phyloP scores from a whole-genome alignment of 1,140 invertebrate genomes.

The Mamestra configurata region DNA sequence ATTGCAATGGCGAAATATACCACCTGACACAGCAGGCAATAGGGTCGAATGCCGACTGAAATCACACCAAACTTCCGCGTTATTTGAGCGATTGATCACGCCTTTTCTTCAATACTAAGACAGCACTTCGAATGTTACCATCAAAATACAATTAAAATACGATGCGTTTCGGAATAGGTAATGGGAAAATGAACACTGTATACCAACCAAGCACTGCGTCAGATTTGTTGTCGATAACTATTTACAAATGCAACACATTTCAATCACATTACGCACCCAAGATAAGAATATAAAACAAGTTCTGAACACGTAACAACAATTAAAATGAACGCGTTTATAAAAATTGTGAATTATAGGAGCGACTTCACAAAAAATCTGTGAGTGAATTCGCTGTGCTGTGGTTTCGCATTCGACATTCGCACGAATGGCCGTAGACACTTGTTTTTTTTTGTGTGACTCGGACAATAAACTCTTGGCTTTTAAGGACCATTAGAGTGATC shows the following conservation, averaged over 20 bases:
- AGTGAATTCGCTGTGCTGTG: not conserved
- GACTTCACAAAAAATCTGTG: constrained; percentile 1
- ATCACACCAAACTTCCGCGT: not conserved
- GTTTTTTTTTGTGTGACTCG: too few species aligned
- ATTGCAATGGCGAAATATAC: constrained; percentile 45
- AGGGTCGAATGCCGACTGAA: constrained; percentile 15
- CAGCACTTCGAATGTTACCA: not conserved
- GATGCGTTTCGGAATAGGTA: constrained; percentile 25
- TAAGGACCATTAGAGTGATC: too few species aligned
- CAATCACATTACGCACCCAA: constrained; percentile 19
- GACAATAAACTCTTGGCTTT: too few species aligned
- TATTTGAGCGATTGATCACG: not conserved
- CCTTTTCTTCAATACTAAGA: not conserved
- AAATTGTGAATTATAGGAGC: not conserved
- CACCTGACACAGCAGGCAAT: constrained; percentile 24
- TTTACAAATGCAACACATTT: not conserved
- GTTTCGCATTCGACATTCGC: constrained; percentile 3
- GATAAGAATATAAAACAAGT: not conserved
- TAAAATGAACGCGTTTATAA: not conserved
- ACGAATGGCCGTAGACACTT: not conserved
- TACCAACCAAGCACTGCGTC: constrained; percentile 36
- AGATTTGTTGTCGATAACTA: constrained; percentile 36
- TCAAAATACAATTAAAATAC: not conserved
- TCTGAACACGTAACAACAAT: not conserved
- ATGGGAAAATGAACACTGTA: constrained; percentile 49